A percentile compares a stretch with the other conserved stretches of the same genome.
phyloP scores from a whole-genome alignment of 2,113 vertebrate species.

The Rhegmatorhina hoffmannsi region DNA sequence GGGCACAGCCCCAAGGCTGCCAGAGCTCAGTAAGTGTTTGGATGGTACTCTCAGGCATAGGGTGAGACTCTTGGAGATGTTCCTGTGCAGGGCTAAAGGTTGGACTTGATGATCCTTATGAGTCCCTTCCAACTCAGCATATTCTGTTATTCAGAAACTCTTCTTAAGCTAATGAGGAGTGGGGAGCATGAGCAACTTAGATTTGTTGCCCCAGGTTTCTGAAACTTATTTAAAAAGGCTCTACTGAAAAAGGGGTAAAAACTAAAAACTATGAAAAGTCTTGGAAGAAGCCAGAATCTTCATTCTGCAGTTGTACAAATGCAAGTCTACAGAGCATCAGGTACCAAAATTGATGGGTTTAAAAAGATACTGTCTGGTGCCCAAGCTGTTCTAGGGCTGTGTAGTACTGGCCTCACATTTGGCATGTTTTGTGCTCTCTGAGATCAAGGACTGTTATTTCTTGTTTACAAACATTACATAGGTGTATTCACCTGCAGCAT shows the following conservation, averaged over 20 bases:
- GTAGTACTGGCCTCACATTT: neutral
- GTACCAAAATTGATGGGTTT: neutral
- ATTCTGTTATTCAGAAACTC: neutral
- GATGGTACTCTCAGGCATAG: no score
- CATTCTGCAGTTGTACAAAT: neutral
- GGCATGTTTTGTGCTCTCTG: neutral
- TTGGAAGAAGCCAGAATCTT: neutral
- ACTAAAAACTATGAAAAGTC: neutral
- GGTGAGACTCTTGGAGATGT: no score
- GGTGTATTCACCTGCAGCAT: neutral
- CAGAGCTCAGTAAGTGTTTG: no score
- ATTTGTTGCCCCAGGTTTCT: fast-evolving
- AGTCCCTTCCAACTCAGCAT: no score
- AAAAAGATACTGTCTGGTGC: neutral
- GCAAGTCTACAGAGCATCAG: neutral
- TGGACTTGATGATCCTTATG: no score
- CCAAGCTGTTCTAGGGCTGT: neutral
- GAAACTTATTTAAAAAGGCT: neutral
- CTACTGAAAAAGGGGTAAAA: neutral
- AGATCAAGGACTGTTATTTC: neutral
- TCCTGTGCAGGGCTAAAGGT: no score
- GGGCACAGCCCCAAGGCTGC: no score
- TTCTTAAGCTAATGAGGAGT: neutral
- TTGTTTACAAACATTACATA: neutral
- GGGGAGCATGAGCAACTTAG: neutral